These are phyloP conservation scores for Siniperca scherzeri DNA, from an alignment of 2,797 vertebrate species.

Conservation along the genomic window DNA sequence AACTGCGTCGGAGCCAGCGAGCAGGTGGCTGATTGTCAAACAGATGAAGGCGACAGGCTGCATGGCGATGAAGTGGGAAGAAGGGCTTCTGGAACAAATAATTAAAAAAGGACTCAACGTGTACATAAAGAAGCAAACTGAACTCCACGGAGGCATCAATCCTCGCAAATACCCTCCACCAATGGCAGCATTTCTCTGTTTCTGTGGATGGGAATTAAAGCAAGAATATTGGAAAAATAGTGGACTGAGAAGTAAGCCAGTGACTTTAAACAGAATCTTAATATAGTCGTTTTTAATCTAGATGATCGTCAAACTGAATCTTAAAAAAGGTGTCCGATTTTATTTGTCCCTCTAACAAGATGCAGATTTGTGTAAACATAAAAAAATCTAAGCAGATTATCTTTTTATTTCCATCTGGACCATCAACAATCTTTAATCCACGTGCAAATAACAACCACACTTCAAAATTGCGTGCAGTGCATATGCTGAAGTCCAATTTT, in stretches of 20 bases:
- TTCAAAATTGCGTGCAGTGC: too few relatives aligned
- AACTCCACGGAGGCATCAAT: slow-evolving; percentile 18
- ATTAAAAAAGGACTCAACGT: slow-evolving; percentile 11
- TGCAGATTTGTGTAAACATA: not conserved
- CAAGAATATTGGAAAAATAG: not conserved
- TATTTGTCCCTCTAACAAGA: not conserved
- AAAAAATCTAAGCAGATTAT: not conserved
- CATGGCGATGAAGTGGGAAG: slow-evolving; percentile 16
- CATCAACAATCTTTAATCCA: not conserved
- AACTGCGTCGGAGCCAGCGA: slow-evolving; percentile 32
- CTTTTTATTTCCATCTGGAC: not conserved
- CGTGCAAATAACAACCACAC: too few relatives aligned
- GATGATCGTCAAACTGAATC: not conserved
- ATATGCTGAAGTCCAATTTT: too few relatives aligned
- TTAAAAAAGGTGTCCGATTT: not conserved
- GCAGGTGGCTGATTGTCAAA: slow-evolving; percentile 71
- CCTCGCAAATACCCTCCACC: not conserved
- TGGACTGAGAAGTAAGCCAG: not conserved
- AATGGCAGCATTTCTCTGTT: not conserved
- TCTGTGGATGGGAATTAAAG: not conserved
- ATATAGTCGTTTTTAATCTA: not conserved
- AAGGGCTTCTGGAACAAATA: slow-evolving; percentile 45
- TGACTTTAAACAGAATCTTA: not conserved
- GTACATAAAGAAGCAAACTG: slow-evolving; percentile 20
- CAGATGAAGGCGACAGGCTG: slow-evolving; percentile 67